Evolutionary conservation across 2,797 vertebrate species (phyloP).

Genomic region (Esox lucius): DNA sequence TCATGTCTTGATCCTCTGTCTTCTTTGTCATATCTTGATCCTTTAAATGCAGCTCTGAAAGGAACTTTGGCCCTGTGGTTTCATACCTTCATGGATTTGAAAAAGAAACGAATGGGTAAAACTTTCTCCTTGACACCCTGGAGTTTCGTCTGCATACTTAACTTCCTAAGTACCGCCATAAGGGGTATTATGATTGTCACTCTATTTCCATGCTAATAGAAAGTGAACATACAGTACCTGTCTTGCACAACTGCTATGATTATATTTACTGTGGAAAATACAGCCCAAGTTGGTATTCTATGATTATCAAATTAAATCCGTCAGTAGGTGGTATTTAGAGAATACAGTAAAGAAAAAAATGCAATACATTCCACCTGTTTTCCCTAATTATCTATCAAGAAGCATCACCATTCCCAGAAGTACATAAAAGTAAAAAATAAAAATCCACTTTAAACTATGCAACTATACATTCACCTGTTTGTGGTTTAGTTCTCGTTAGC

Average conservation of each 20-base stretch:
- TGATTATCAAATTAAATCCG: background rate
- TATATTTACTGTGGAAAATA: background rate
- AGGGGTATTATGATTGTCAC: background rate
- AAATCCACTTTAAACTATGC: no score
- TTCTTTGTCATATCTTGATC: background rate
- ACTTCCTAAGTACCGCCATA: background rate
- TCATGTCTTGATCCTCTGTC: conserved; percentile 1
- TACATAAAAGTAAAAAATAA: no score
- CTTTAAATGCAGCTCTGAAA: background rate
- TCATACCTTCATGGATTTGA: background rate
- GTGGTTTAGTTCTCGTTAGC: no score
- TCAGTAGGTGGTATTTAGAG: background rate
- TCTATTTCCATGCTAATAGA: background rate
- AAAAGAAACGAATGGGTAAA: background rate
- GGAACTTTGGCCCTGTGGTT: background rate
- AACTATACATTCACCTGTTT: no score
- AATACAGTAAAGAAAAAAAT: background rate
- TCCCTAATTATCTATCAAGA: background rate
- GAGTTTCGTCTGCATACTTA: background rate
- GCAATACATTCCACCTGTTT: background rate
- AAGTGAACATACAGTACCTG: background rate
- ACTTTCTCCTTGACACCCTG: conserved; percentile 4
- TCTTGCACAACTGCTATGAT: background rate
- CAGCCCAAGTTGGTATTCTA: background rate
- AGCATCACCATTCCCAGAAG: background rate